Conservation (phyloP, 2,797 vertebrate species). For the Holocentrus rufus region DNA sequence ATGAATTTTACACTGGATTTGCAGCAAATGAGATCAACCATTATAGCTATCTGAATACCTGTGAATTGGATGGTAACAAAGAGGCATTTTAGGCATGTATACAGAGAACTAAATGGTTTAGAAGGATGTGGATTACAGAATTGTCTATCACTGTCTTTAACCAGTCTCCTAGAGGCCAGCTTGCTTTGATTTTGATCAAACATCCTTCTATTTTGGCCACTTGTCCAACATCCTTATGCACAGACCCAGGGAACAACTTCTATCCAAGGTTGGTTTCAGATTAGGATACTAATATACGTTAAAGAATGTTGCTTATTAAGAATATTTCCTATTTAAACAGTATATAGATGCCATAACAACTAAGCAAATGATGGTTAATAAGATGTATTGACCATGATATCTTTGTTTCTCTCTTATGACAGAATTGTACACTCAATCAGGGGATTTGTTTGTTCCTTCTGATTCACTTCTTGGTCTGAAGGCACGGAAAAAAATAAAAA, state of each 20-base stretch:
- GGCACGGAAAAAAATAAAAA: conserved; percentile 71
- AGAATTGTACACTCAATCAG: conserved; percentile 80
- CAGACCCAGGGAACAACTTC: conserved; percentile 77
- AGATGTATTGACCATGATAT: conserved; percentile 73
- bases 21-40: conserved; percentile 81
- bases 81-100: conserved; percentile 61
- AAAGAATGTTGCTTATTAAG: conserved; percentile 80
- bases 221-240: conserved; percentile 77
- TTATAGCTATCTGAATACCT: conserved; percentile 83
- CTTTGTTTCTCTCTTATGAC: conserved; percentile 78
- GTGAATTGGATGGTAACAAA: conserved; percentile 79
- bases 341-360: conserved; percentile 83
- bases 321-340: conserved; percentile 81
- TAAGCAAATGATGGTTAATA: conserved; percentile 76
- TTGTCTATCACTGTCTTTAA: conserved; percentile 83
- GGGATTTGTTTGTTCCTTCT: conserved; percentile 82
- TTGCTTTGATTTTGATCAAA: conserved; percentile 75
- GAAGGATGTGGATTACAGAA: conserved; percentile 77
- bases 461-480: conserved; percentile 82
- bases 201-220: conserved; percentile 76
- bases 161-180: conserved; percentile 74
- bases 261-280: conserved; percentile 76
- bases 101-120: conserved; percentile 77
- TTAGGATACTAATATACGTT: conserved; percentile 83
- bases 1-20: conserved; percentile 89